These are phyloP conservation scores for Heteromyza rotundicornis DNA, from an alignment of 2,888 invertebrate species.

Conservation along the genomic window DNA sequence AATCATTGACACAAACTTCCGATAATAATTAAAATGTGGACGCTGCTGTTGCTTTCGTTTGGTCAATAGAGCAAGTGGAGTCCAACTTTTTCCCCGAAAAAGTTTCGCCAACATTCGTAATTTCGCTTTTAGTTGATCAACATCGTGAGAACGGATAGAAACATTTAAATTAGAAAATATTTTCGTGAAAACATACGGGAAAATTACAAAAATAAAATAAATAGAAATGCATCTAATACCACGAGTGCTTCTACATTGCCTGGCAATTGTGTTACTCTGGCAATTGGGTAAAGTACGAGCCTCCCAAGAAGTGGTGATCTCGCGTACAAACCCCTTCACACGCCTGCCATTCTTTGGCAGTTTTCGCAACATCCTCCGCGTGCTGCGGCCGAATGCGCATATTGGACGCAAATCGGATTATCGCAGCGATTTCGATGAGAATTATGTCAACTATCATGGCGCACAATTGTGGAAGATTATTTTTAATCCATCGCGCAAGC, in stretches of 20 bases:
- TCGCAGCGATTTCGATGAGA: conserved; percentile 50
- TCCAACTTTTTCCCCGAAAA: neutral
- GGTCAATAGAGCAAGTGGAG: neutral
- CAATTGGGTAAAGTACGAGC: too few species aligned
- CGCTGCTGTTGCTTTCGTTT: neutral
- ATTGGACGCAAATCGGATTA: conserved; percentile 44
- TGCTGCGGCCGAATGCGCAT: conserved; percentile 40
- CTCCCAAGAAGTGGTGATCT: conserved; percentile 28
- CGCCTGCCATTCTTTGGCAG: conserved; percentile 49
- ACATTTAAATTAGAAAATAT: too few species aligned
- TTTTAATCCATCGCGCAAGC: conserved; percentile 41
- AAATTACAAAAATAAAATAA: neutral
- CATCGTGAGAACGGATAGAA: conserved; percentile 16
- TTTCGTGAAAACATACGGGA: neutral
- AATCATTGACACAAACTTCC: neutral
- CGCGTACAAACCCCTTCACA: conserved; percentile 61
- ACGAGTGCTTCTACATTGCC: neutral
- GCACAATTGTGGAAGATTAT: conserved; percentile 54
- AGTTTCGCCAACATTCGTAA: conserved; percentile 18
- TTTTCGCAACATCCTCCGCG: conserved; percentile 46
- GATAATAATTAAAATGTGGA: neutral
- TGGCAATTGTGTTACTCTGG: neutral
- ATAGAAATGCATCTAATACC: neutral
- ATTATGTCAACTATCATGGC: conserved; percentile 52
- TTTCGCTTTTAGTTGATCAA: conserved; percentile 14